phyloP scores from a whole-genome alignment of 1,140 invertebrate genomes.

The Liolophura sinensis region DNA sequence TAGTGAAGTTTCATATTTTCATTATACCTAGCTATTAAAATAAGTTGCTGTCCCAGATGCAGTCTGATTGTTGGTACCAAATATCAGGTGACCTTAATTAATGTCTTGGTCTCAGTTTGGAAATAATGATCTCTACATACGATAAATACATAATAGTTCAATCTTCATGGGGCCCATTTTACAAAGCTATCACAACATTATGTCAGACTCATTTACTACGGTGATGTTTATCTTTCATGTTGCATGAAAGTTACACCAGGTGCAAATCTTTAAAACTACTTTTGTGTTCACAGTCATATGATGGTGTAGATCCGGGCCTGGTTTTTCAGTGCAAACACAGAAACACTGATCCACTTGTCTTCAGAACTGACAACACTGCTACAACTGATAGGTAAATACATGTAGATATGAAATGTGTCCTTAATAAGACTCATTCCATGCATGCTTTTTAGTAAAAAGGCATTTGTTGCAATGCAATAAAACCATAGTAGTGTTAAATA shows the following conservation, averaged over 20 bases:
- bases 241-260: background rate
- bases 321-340: constrained; percentile 64
- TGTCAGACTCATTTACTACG: background rate
- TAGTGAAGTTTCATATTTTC: background rate
- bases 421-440: background rate
- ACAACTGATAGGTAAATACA: constrained; percentile 37
- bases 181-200: no score
- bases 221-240: background rate
- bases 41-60: background rate
- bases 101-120: no score
- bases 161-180: no score
- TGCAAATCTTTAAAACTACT: background rate
- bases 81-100: background rate
- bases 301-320: constrained; percentile 58
- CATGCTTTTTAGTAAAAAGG: background rate
- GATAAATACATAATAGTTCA: no score
- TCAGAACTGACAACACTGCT: constrained; percentile 41
- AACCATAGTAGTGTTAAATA: no score
- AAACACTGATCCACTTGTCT: constrained; percentile 60
- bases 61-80: background rate
- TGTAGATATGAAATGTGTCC: background rate
- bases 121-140: no score
- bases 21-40: no score
- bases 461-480: no score
- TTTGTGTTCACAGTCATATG: constrained; percentile 45